phyloP scores from a whole-genome alignment of 2,797 vertebrate species.

The Dermochelys coriacea region DNA sequence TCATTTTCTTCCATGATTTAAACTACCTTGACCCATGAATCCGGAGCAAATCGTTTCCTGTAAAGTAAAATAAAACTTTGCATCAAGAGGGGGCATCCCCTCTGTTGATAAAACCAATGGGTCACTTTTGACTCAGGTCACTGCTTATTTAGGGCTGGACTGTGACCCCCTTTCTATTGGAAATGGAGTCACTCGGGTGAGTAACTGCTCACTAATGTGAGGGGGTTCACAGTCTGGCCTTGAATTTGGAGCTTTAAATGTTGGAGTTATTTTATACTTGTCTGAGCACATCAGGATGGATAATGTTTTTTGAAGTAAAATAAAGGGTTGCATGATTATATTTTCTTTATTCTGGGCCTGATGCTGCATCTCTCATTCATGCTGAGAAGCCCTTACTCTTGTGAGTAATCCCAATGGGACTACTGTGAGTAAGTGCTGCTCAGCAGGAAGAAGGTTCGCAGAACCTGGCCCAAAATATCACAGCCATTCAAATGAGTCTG shows the following conservation, averaged over 20 bases:
- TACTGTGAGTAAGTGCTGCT: background rate
- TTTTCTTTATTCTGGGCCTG: background rate
- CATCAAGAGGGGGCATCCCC: background rate
- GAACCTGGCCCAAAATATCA: background rate
- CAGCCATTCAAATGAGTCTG: accelerated
- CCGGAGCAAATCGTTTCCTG: background rate
- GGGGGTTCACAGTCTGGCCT: background rate
- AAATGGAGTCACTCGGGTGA: background rate
- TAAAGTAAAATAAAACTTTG: background rate
- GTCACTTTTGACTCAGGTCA: background rate
- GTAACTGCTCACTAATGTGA: background rate
- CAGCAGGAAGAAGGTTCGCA: background rate
- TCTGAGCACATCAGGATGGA: background rate
- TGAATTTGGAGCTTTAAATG: background rate
- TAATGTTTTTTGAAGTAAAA: background rate
- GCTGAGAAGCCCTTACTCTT: background rate
- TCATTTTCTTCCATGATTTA: background rate
- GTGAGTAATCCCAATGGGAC: constrained; percentile 5
- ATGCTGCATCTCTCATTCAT: background rate
- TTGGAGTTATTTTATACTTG: background rate
- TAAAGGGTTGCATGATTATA: background rate
- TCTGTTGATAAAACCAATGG: background rate
- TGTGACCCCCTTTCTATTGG: background rate
- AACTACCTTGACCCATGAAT: background rate
- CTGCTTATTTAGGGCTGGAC: background rate